These are phyloP conservation scores for Watsonalla cultraria DNA, from an alignment of 2,888 invertebrate genomes.

Conservation along the genomic window DNA sequence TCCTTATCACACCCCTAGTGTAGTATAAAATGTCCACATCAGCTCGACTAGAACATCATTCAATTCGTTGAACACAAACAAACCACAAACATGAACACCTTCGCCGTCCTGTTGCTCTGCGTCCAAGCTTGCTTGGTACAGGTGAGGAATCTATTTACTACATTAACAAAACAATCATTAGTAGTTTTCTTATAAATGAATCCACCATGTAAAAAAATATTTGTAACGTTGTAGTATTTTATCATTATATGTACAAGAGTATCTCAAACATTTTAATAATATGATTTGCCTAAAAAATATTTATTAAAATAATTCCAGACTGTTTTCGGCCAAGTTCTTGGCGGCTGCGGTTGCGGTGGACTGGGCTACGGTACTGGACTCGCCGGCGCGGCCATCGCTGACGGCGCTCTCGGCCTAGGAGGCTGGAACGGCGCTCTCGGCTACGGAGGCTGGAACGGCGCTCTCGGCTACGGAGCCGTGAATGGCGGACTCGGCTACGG, in stretches of 20 bases:
- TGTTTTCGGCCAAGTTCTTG: background rate
- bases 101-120: conserved; percentile 30
- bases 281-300: no score
- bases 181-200: background rate
- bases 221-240: background rate
- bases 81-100: conserved; percentile 35
- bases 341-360: conserved; percentile 2
- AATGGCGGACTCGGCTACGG: background rate
- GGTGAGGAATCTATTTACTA: conserved; percentile 11
- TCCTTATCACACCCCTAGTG: no score
- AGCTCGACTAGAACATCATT: no score
- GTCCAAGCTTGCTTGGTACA: conserved; percentile 41
- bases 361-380: conserved; percentile 1
- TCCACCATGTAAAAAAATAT: no score
- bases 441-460: background rate
- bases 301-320: no score
- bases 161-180: background rate
- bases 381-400: background rate
- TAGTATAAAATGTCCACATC: no score
- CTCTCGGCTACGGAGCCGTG: background rate
- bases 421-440: background rate
- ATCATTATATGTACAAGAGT: no score
- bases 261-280: no score
- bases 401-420: background rate
- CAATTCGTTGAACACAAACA: conserved; percentile 2